Evolutionary conservation across 2,888 invertebrate genomes (phyloP), one percentile per base, ranked within the genome.

Genomic region (Caenorhabditis sp.): DNA sequence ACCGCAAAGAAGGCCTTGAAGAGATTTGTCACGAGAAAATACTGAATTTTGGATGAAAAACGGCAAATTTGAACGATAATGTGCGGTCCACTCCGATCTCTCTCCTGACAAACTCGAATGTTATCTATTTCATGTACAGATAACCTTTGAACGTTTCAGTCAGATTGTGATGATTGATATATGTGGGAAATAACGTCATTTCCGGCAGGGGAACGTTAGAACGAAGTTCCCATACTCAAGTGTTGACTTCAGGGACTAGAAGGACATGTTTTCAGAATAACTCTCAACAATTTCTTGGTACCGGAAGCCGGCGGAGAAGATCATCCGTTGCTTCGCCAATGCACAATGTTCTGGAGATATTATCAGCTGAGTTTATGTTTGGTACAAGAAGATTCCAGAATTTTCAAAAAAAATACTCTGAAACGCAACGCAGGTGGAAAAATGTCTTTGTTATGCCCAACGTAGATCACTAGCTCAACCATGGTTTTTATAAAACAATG

Each of bases 131-230:
- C n/a, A n/a, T n/a, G n/a, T n/a, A n/a, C n/a, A n/a, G 27, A 2
- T 39, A 37, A 53, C 53, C 53, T 53, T 53, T 53, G 53, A 53
- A 53, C 53, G 39, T 53, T 35, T 30, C 52, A 35, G 22, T n/a
- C 17, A 15, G 9, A 13, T 52, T 32, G 52, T 22, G 32, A 52
- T 35, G 32, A 48, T 35, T 35, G 52, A 22, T 32, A 37, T 39
- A n/a, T 13, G 11, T n/a, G 53, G 13, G 20, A 35, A 15, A 20
- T 11, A 30, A 17, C n/a, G 4, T 8, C 3, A 35, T 35, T 35
- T 35, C 35, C 35, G 35, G 35, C 2, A 2, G 35, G 35, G 5
- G 30, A 30, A 41, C 41, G 41, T 41, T 17, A 41, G 41, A 9
- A 35, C 35, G n/a, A n/a, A n/a, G n/a, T 30, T 30, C 6, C 30